phyloP scores from a whole-genome alignment of 2,113 vertebrate genomes.

The Xyrauchen texanus region DNA sequence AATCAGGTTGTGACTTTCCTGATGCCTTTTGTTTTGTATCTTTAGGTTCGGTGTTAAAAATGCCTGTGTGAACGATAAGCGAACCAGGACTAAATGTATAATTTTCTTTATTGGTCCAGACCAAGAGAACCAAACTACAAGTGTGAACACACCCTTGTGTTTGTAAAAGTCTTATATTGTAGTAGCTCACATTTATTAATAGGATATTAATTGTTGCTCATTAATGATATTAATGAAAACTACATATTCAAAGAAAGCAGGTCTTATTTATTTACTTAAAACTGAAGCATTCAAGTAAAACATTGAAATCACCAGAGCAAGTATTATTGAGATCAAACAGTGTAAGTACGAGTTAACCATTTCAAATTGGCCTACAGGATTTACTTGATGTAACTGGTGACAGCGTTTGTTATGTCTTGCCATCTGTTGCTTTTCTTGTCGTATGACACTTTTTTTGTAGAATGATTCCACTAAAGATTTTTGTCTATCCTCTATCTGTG shows the following conservation, averaged over 20 bases:
- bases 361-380: too few relatives aligned
- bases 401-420: neutral
- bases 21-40: too few relatives aligned
- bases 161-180: too few relatives aligned
- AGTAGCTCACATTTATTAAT: neutral
- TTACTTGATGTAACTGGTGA: neutral
- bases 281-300: neutral
- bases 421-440: conserved; percentile 16
- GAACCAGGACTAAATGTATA: too few relatives aligned
- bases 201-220: conserved; percentile 6
- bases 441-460: neutral
- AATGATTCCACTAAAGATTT: neutral
- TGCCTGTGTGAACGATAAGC: too few relatives aligned
- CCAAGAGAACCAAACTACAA: too few relatives aligned
- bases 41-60: too few relatives aligned
- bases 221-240: neutral
- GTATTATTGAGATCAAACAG: too few relatives aligned
- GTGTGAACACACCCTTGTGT: too few relatives aligned
- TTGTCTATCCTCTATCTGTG: neutral
- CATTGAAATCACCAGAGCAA: neutral
- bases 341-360: too few relatives aligned
- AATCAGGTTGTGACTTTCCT: too few relatives aligned
- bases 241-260: neutral
- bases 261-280: neutral
- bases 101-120: too few relatives aligned